Evolutionary conservation across 2,888 invertebrate genomes (phyloP).

Genomic region (Pammene aurita): DNA sequence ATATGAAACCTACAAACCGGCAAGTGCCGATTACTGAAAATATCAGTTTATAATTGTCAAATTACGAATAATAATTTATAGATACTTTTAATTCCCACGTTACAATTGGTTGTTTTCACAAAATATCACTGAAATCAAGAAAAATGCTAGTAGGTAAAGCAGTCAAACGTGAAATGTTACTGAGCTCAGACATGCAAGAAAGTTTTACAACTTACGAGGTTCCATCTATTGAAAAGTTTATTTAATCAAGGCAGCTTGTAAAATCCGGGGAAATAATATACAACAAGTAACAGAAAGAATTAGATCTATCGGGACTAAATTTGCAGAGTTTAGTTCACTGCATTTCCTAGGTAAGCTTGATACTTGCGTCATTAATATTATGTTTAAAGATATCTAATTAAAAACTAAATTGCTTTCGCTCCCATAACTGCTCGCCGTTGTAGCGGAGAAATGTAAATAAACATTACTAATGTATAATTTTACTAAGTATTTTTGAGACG

Average conservation of each 20-base stretch:
- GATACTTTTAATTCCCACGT: no score
- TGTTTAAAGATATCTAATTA: no score
- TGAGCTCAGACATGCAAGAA: conserved; percentile 15
- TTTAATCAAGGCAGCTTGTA: conserved; percentile 17
- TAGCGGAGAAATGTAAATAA: no score
- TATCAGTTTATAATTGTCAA: no score
- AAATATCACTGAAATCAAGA: not conserved
- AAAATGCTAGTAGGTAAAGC: not conserved
- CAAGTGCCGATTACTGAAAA: no score
- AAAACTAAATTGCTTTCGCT: no score
- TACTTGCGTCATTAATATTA: no score
- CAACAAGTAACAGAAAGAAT: not conserved
- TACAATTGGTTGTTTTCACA: not conserved
- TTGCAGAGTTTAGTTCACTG: not conserved
- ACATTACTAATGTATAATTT: no score
- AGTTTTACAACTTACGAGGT: not conserved
- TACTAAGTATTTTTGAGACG: not conserved
- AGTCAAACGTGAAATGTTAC: conserved; percentile 1
- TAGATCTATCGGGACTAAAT: not conserved
- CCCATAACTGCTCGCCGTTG: no score
- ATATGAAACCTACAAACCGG: no score
- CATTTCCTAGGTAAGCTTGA: no score
- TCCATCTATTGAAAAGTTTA: conserved; percentile 15
- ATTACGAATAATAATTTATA: no score
- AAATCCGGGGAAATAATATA: not conserved